phyloP scores from a whole-genome alignment of 2,888 invertebrate genomes.

The Hedya salicella region DNA sequence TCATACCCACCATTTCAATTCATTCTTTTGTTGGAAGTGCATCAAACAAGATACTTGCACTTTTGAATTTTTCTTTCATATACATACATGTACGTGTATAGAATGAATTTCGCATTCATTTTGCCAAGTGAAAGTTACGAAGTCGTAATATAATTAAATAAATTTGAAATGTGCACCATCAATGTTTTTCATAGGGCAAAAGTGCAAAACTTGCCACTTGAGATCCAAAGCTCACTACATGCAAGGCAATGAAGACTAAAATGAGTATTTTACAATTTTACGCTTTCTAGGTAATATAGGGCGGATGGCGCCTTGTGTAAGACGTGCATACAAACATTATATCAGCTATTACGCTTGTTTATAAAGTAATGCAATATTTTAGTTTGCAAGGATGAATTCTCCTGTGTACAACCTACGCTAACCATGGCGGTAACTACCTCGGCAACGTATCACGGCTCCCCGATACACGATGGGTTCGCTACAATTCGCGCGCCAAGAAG shows the following conservation, averaged over 20 bases:
- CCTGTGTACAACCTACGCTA: constrained; percentile 51
- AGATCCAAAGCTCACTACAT: constrained; percentile 56
- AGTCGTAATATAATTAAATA: neutral
- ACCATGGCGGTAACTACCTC: constrained; percentile 79
- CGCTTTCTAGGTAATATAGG: constrained; percentile 65
- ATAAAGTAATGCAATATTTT: constrained; percentile 13
- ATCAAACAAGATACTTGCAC: no score
- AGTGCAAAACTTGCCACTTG: constrained; percentile 47
- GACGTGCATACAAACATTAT: constrained; percentile 34
- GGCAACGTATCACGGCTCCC: constrained; percentile 79
- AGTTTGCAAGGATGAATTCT: constrained; percentile 8
- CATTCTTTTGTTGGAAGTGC: no score
- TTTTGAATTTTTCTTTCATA: no score
- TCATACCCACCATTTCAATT: no score
- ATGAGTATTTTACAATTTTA: constrained; percentile 63
- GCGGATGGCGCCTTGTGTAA: constrained; percentile 45
- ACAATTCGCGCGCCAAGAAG: constrained; percentile 89
- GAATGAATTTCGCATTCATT: no score
- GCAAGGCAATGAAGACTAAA: constrained; percentile 56
- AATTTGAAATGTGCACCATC: constrained; percentile 42
- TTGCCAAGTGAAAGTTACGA: no score
- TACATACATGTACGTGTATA: no score
- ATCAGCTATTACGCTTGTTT: constrained; percentile 21
- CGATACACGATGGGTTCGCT: constrained; percentile 94
- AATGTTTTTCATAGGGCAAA: constrained; percentile 54